Evolutionary conservation across 2,888 invertebrate genomes (phyloP), one percentile per base, ranked within the genome.

Genomic region (Conchocele bisecta): DNA sequence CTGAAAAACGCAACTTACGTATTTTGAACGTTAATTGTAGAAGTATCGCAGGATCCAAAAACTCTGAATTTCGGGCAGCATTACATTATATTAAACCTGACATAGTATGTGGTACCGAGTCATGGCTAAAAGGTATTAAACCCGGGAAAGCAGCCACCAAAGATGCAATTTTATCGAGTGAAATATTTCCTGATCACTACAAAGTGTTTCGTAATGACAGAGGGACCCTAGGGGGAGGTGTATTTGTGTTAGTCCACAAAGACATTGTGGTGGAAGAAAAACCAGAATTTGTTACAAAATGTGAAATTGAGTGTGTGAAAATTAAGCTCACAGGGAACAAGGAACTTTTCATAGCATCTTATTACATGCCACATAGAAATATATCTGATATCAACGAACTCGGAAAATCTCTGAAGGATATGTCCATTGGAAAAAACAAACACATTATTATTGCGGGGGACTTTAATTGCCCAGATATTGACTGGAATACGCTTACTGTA

Each of bases 251-350:
- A 39, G 67, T 73, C 1, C 50, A 73, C 11, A 24, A 73, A 42
- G 48, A 58, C 39, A 29, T 70, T 2, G 42, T 69, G 2, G 37
- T 73, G 15, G 33, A 33, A 15, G 72, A 79, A 60, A 41, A 71
- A 41, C 48, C 65, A 22, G 63, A 69, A 33, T 53, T 58, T 15
- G 51, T 75, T 3, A 75, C 66, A 20, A 33, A 68, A 22, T 67
- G 74, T 37, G 75, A 78, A 65, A 35, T 75, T 2, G 51, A 58
- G 42, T 75, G 65, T 71, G 58, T 44, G 9, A 58, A 78, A 42
- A 17, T 75, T 0, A 71, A 77, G 50, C 22, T 69, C 1, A 35
- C 66, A 37, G 39, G 46, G n/a, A 31, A 15, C 22, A 71, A 72
- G 59, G 54, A 71, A 33, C 44, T 68, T 9, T 35, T 58, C 7